Evolutionary conservation across 2,797 vertebrate species (phyloP).

Genomic region (Pseudotriccus pelzelni): DNA sequence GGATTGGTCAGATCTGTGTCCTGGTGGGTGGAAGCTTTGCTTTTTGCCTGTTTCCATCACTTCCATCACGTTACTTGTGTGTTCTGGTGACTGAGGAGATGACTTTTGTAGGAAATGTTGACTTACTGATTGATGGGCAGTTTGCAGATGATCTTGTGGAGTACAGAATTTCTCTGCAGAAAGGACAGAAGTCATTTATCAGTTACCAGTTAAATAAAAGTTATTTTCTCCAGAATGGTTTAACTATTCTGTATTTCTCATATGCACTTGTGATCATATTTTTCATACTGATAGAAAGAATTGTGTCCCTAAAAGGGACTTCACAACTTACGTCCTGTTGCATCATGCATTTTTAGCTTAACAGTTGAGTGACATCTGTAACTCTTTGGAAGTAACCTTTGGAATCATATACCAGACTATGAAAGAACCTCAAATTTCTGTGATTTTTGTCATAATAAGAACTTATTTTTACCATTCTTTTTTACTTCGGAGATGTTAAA

Average conservation of each 20-base stretch:
- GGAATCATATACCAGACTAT: background rate
- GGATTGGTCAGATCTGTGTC: background rate
- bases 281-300: background rate
- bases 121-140: background rate
- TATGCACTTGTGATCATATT: background rate
- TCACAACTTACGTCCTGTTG: background rate
- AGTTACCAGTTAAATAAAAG: too few species aligned
- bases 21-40: background rate
- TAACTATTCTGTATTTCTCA: background rate
- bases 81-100: background rate
- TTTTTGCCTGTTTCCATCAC: background rate
- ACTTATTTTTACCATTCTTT: background rate
- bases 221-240: background rate
- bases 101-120: background rate
- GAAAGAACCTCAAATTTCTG: background rate
- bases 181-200: background rate
- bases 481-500: background rate
- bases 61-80: background rate
- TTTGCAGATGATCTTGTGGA: background rate
- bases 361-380: background rate
- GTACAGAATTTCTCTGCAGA: background rate
- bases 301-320: background rate
- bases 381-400: background rate
- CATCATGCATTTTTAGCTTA: background rate
- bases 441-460: background rate